Evolutionary conservation across 2,113 vertebrate species (phyloP).

Genomic region (Zosterops japonicus): DNA sequence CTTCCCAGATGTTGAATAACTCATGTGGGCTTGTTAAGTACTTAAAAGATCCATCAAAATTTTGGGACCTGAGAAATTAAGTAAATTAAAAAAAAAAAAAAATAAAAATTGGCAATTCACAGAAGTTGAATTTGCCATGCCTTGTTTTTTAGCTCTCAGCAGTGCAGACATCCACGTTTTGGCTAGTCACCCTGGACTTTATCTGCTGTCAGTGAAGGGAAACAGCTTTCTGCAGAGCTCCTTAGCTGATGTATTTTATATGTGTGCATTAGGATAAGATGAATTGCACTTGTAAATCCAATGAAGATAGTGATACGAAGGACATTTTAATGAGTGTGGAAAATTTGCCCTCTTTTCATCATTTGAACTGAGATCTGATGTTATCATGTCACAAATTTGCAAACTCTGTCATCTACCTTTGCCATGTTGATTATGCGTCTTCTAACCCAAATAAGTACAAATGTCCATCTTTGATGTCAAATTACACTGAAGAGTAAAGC

Average conservation of each 20-base stretch:
- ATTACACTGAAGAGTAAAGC: not conserved
- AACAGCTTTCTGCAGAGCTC: not conserved
- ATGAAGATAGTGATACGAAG: not conserved
- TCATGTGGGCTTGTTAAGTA: not conserved
- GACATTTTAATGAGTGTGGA: not conserved
- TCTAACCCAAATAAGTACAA: slow-evolving; percentile 9
- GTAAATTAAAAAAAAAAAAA: not conserved
- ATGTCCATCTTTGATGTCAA: not conserved
- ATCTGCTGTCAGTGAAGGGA: not conserved
- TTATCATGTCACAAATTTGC: not conserved
- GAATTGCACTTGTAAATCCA: not conserved
- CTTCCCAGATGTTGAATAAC: not conserved
- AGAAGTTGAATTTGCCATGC: not conserved
- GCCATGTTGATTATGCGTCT: not conserved
- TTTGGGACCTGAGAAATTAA: not conserved
- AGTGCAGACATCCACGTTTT: not conserved
- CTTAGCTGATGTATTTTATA: not conserved
- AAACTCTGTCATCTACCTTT: not conserved
- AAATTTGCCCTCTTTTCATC: not conserved
- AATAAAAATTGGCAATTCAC: not conserved
- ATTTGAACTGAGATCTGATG: not conserved
- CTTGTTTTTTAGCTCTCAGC: not conserved
- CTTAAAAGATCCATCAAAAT: not conserved
- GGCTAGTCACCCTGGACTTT: not conserved
- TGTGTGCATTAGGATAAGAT: not conserved